Conservation (phyloP, 2,113 vertebrate genomes). For the Aix galericulata region DNA sequence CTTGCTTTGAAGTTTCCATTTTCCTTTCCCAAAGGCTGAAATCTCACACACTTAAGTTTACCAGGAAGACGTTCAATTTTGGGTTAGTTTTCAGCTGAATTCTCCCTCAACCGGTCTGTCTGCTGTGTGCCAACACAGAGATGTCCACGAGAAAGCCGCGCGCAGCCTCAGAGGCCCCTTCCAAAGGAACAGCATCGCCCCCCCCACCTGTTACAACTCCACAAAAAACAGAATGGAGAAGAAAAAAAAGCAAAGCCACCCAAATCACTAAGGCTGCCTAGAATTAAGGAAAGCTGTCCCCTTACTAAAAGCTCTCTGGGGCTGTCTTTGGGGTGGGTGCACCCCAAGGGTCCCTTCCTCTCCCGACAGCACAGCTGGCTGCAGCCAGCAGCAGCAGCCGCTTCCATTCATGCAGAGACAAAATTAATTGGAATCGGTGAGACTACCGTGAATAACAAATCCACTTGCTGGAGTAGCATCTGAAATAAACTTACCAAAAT, state of each 20-base stretch:
- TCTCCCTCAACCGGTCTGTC: not conserved
- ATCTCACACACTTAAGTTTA: fast-evolving
- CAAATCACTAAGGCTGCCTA: not conserved
- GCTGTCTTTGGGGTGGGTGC: not conserved
- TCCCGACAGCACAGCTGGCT: fast-evolving
- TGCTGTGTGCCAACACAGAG: fast-evolving
- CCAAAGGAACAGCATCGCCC: not conserved
- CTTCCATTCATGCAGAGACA: not conserved
- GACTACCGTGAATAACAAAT: not conserved
- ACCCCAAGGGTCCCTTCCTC: not conserved
- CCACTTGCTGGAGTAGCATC: not conserved
- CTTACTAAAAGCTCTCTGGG: not conserved
- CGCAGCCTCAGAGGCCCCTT: not conserved
- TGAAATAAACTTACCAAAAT: not conserved
- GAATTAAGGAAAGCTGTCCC: not conserved
- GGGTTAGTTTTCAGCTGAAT: not conserved
- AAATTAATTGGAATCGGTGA: not conserved
- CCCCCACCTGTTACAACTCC: not conserved
- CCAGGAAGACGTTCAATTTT: not conserved
- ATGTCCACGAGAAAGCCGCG: fast-evolving
- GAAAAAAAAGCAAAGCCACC: not conserved
- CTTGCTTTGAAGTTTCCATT: not conserved
- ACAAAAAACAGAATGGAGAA: not conserved
- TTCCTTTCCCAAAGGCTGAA: not conserved
- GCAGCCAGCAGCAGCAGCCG: not conserved